A percentile compares a stretch with the other conserved stretches of the same genome.
Conservation (phyloP, 2,113 vertebrate genomes). For the Sigmodon hispidus region DNA sequence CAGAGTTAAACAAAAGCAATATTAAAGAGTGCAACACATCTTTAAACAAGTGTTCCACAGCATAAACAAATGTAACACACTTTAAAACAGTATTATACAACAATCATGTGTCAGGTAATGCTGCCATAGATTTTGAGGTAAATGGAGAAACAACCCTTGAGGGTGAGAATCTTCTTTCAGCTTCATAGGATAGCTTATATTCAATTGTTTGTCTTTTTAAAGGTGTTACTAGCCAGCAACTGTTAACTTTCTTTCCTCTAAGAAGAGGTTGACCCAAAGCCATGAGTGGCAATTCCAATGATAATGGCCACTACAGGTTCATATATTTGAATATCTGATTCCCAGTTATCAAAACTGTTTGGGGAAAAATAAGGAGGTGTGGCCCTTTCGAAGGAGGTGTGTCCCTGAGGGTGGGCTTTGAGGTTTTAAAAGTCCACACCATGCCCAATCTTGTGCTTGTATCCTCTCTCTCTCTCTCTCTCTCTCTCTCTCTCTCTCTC, state of each 20-base stretch:
- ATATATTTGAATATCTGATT: not conserved
- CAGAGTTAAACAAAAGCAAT: no score
- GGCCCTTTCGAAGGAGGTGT: not conserved
- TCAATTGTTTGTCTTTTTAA: not conserved
- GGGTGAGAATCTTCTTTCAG: not conserved
- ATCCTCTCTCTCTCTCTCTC: rapidly evolving
- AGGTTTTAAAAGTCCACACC: not conserved
- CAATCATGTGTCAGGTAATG: not conserved
- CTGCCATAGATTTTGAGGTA: not conserved
- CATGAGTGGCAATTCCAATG: not conserved
- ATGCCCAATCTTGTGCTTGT: not conserved
- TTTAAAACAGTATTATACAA: no score
- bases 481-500: not conserved
- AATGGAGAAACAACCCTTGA: not conserved
- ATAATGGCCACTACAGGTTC: not conserved
- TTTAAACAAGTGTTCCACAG: no score
- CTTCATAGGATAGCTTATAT: not conserved
- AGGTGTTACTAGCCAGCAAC: not conserved
- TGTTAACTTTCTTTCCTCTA: conserved; percentile 27
- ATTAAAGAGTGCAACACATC: no score
- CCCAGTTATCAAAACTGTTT: not conserved
- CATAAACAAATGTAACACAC: no score
- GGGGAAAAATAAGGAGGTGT: not conserved
- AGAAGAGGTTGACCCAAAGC: conserved; percentile 7
- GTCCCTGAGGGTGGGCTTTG: not conserved